Evolutionary conservation across 2,888 invertebrate species (phyloP), one percentile per base, ranked within the genome.

Genomic region (Lasioglossum malachurum): DNA sequence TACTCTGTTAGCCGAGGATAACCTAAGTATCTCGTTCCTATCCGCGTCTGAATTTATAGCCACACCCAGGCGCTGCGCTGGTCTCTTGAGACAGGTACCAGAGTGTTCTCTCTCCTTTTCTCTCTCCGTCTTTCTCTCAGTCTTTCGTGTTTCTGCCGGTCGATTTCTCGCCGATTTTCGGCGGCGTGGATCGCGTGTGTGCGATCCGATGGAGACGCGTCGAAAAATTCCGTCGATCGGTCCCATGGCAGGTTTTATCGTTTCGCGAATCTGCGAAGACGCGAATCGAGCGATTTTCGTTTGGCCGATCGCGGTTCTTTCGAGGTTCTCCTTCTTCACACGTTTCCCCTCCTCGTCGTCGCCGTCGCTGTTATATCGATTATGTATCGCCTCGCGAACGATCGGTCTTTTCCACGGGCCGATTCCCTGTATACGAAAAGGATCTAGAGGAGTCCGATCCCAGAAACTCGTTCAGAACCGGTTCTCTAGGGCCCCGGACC

Each of bases 401-500:
- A 91, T 90, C 91, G 83, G 60, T 84, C 91, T 88, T 91, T 87
- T 81, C 87, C 88, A 67, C 80, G 75, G 79, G 60, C 75, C 86
- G 82, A 90, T 91, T 91, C 88, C 88, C 86, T 83, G 75, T 78
- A 75, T 74, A 80, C 85, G 84, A 83, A 82, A 82, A 86, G 84
- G 88, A 91, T 90, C 87, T 78, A 84, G 83, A 72, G 71, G 83
- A 75, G 60, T 35, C 69, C 82, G 82, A 83, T 80, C 78, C 77
- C 83, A 79, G 87, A 80, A 91, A 93, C 92, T 93, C 91, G 91
- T 90, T 88, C 91, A 83, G 90, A 93, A 93, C 93, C 93, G 93
- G 93, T 92, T 93, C 87, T 74, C 67, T 71, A 71, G 71, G 38
- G 79, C 69, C 78, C 75, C 53, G 75, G 86, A 31, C 16, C 31